Evolutionary conservation across 2,888 invertebrate species (phyloP), one percentile per base, ranked within the genome.

Genomic region (Lordiphosa andalusiaca): DNA sequence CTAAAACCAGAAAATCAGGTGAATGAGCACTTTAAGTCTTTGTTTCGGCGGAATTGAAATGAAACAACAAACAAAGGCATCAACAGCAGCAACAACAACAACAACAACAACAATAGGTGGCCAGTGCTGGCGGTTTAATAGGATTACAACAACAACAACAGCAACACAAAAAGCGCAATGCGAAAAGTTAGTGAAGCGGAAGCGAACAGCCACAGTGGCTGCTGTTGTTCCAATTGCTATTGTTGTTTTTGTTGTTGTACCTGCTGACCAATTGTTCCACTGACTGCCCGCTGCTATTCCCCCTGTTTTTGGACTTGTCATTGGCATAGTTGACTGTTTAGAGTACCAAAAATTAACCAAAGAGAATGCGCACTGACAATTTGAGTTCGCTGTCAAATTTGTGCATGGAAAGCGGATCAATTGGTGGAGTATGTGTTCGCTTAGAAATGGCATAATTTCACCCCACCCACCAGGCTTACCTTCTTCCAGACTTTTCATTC

Each of bases 1-100:
- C 55, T 65, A 69, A 67, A 78, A 62, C 59, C 64, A 67, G 72
- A 65, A 84, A 81, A 83, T 80, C 81, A 84, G 81, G 81, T 81
- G 81, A 81, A 84, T 75, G 76, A 73, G 73, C 80, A 85, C 76
- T 81, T 85, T 73, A 73, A 85, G 73, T 73, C 75, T 85, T 81
- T 81, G 85, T 81, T 83, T 83, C 81, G 72, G 30, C 55, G 71
- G 72, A 78, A 81, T 84, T 73, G 69, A 73, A 82, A 81, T 71
- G 71, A 80, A 81, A 85, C 67, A 74, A 64, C 81, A 71, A 76
- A 76, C 74, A 78, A 75, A 56, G 49, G 44, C 48, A 53, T 38
- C 53, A 54, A 49, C 53, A 60, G 7, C 59, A 55, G 35, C 57
- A 67, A 51, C 51, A 62, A 52, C 65, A 70, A 53, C 51, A 62